Evolutionary conservation across 1,140 invertebrate genomes (phyloP).

Genomic region (Ectropis grisescens): DNA sequence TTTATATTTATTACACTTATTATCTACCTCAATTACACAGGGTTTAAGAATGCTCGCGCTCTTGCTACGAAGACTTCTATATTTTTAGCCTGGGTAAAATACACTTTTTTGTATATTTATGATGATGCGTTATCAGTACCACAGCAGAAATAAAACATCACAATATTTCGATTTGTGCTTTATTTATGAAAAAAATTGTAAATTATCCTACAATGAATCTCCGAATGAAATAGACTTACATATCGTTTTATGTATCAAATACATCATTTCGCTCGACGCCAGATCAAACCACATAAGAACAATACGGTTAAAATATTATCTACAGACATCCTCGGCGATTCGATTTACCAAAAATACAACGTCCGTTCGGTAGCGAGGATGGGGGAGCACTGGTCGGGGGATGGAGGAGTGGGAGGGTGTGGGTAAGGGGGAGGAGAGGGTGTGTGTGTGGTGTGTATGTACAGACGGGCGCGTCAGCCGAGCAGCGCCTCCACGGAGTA

Average conservation of each 20-base stretch:
- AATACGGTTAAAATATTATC: conserved; percentile 69
- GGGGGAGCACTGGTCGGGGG: conserved; percentile 6
- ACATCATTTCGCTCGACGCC: conserved; percentile 65
- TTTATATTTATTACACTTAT: too few species aligned
- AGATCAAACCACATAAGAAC: conserved; percentile 68
- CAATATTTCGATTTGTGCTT: conserved; percentile 69
- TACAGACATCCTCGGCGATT: conserved; percentile 65
- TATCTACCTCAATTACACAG: too few species aligned
- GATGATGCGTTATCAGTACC: too few species aligned
- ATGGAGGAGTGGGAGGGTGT: conserved; percentile 8
- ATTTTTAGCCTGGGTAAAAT: too few species aligned
- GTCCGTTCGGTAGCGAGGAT: conserved; percentile 37
- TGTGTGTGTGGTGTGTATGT: conserved; percentile 44
- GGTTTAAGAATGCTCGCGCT: too few species aligned
- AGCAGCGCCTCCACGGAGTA: conserved; percentile 76
- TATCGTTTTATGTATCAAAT: conserved; percentile 70
- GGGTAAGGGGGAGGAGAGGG: conserved; percentile 10
- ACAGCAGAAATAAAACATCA: conserved; percentile 51
- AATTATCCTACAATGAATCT: conserved; percentile 73
- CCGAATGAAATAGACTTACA: conserved; percentile 72
- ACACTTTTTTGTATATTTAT: too few species aligned
- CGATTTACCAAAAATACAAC: conserved; percentile 66
- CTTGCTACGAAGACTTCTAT: too few species aligned
- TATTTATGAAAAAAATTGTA: conserved; percentile 73
- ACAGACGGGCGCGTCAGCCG: conserved; percentile 56